These are phyloP conservation scores for Tethea ocularis DNA, from an alignment of 2,888 invertebrate genomes.

Conservation along the genomic window DNA sequence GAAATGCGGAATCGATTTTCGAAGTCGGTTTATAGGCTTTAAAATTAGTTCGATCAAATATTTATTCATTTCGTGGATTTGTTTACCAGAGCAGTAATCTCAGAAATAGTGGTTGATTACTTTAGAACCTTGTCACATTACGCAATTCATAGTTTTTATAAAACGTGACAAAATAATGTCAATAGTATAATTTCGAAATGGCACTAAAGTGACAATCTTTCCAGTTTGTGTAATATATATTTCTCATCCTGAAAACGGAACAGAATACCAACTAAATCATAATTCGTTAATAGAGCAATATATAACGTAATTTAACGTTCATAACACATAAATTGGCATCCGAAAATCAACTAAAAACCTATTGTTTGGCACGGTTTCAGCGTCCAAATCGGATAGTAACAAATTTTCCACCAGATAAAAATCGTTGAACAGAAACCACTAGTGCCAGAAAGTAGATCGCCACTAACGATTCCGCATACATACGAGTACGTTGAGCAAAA, in stretches of 20 bases:
- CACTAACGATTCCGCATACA: neutral
- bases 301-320: neutral
- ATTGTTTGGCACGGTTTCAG: neutral
- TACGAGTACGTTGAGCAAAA: conserved; percentile 5
- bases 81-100: too few relatives aligned
- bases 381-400: neutral
- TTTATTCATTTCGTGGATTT: too few relatives aligned
- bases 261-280: neutral
- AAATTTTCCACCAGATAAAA: neutral
- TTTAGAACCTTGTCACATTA: too few relatives aligned
- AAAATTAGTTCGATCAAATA: too few relatives aligned
- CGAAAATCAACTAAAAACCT: conserved; percentile 1
- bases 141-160: too few relatives aligned
- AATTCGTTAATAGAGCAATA: neutral
- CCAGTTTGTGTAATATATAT: neutral
- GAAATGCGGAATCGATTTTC: neutral
- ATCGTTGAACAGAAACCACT: conserved; percentile 2
- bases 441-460: conserved; percentile 6
- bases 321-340: neutral
- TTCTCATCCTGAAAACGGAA: neutral
- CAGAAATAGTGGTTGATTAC: too few relatives aligned
- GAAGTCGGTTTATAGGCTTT: neutral
- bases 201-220: neutral
- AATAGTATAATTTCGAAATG: neutral
- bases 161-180: neutral